phyloP scores from a whole-genome alignment of 2,113 vertebrate species.

The Nannobrachium achirus region DNA sequence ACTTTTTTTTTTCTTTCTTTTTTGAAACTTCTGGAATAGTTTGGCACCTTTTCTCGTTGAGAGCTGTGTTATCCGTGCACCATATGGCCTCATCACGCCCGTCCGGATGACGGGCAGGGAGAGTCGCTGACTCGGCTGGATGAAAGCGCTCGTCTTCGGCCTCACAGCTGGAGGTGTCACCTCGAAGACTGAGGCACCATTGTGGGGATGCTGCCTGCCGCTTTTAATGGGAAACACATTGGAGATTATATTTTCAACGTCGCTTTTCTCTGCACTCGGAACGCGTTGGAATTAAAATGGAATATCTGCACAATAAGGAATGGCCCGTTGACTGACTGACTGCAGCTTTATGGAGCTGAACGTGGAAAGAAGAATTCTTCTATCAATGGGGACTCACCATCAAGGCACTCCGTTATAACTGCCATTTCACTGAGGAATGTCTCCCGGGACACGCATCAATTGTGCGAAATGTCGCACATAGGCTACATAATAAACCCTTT shows the following conservation, averaged over 20 bases:
- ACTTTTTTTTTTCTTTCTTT: no score
- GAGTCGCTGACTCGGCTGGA: slow-evolving; percentile 60
- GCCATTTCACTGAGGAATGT: slow-evolving; percentile 26
- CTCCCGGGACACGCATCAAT: slow-evolving; percentile 19
- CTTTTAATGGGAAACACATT: slow-evolving; percentile 91
- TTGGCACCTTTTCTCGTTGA: slow-evolving; percentile 18
- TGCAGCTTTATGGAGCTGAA: slow-evolving; percentile 13
- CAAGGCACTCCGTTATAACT: slow-evolving; percentile 43
- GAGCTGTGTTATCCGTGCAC: slow-evolving; percentile 26
- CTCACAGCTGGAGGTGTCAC: slow-evolving; percentile 81
- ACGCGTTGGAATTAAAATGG: slow-evolving; percentile 65
- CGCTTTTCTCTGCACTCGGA: slow-evolving; percentile 76
- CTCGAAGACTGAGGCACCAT: slow-evolving; percentile 58
- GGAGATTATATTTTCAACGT: slow-evolving; percentile 75
- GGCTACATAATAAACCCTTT: background rate
- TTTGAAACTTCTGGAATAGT: slow-evolving; percentile 15
- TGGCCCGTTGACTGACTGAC: slow-evolving; percentile 12
- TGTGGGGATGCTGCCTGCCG: slow-evolving; percentile 55
- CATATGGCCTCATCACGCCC: slow-evolving; percentile 70
- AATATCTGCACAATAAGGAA: slow-evolving; percentile 53
- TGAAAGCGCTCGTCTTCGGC: slow-evolving; percentile 61
- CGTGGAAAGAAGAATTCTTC: slow-evolving; percentile 3
- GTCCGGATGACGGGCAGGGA: slow-evolving; percentile 49
- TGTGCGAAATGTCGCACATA: background rate
- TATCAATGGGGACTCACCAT: slow-evolving; percentile 35